phyloP scores from a whole-genome alignment of 2,888 invertebrate species.

The Plebejus anna region DNA sequence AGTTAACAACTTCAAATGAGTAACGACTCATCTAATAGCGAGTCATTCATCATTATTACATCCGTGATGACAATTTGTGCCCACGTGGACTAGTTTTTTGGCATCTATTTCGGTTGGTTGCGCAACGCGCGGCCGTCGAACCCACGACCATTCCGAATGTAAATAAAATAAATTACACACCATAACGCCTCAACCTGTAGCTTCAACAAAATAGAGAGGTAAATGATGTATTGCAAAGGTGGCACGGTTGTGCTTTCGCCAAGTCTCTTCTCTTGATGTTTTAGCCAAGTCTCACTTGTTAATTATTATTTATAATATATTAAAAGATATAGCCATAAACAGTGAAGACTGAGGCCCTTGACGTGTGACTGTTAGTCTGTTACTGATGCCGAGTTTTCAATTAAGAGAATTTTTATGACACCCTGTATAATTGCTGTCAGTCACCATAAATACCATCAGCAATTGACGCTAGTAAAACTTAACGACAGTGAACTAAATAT shows the following conservation, averaged over 20 bases:
- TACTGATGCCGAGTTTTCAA: not conserved
- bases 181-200: slow-evolving; percentile 43
- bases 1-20: not conserved
- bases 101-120: slow-evolving; percentile 66
- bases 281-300: no score
- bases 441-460: not conserved
- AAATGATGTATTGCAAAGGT: not conserved
- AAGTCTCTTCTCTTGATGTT: no score
- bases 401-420: not conserved
- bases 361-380: not conserved
- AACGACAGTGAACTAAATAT: not conserved
- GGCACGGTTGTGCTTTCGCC: not conserved
- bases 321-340: no score
- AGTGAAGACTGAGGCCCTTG: no score
- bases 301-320: no score
- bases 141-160: slow-evolving; percentile 63
- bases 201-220: not conserved
- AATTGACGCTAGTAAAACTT: not conserved
- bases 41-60: slow-evolving; percentile 14
- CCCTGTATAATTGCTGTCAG: not conserved
- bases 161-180: slow-evolving; percentile 64
- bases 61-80: slow-evolving; percentile 37
- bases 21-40: slow-evolving; percentile 4
- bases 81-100: slow-evolving; percentile 73
- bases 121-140: slow-evolving; percentile 59